Conservation (phyloP, 1,140 invertebrate species). For the Tribolium madens region DNA sequence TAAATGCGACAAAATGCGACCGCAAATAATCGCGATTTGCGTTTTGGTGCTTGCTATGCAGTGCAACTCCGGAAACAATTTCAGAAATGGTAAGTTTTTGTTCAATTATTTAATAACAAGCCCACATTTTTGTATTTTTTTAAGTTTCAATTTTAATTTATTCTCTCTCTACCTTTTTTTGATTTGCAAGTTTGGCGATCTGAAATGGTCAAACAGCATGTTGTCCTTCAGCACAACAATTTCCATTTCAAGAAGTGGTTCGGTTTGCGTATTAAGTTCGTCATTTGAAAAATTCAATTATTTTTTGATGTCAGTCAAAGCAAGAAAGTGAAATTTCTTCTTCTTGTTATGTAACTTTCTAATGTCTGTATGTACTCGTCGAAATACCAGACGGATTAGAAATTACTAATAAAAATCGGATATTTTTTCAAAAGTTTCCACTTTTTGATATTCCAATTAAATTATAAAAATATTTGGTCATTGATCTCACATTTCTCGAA, state of each 20-base stretch:
- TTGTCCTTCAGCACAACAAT: conserved; percentile 13
- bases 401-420: background rate
- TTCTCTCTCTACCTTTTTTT: no score
- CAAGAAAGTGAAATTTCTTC: background rate
- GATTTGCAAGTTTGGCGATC: background rate
- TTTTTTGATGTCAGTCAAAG: background rate
- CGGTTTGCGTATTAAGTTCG: background rate
- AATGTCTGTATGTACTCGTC: background rate
- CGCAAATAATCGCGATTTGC: background rate
- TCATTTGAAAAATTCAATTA: background rate
- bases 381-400: background rate
- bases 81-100: conserved; percentile 41
- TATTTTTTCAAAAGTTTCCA: background rate
- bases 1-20: conserved; percentile 40
- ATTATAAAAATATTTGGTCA: background rate
- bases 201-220: conserved; percentile 3
- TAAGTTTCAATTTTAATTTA: no score
- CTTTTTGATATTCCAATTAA: no score
- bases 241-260: conserved; percentile 8
- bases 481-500: background rate
- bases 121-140: no score
- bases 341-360: background rate
- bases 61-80: conserved; percentile 32
- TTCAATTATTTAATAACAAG: no score
- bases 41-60: conserved; percentile 1